Evolutionary conservation across 2,113 vertebrate species (phyloP).

Genomic region (Mobula hypostoma): DNA sequence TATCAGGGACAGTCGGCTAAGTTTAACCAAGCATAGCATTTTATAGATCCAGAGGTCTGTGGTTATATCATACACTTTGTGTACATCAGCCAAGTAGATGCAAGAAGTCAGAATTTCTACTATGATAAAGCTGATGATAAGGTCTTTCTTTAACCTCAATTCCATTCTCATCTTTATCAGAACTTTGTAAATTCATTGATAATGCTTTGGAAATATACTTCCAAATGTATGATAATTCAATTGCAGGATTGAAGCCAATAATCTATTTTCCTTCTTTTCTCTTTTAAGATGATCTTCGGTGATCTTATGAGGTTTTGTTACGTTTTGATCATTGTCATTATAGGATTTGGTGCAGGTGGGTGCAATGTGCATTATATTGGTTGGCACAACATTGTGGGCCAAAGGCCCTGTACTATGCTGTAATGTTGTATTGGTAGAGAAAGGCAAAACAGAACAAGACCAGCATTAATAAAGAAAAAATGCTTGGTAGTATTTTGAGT

Average conservation of each 20-base stretch:
- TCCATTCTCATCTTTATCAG: neutral
- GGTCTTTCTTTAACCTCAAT: neutral
- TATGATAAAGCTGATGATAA: neutral
- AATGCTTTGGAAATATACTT: neutral
- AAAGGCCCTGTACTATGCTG: too few relatives aligned
- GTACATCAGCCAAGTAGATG: neutral
- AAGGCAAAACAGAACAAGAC: neutral
- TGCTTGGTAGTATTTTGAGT: neutral
- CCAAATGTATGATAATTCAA: neutral
- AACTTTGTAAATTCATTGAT: neutral
- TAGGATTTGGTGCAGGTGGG: conserved; percentile 38
- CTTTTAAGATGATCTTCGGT: conserved; percentile 20
- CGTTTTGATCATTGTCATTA: conserved; percentile 32
- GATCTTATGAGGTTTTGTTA: conserved; percentile 19
- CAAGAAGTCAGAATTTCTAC: neutral
- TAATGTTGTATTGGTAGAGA: too few relatives aligned
- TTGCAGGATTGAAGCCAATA: neutral
- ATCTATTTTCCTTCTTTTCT: neutral
- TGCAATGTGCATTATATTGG: neutral
- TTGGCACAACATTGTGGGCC: neutral
- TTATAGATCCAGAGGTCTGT: too few relatives aligned
- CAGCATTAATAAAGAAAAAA: neutral
- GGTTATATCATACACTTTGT: neutral
- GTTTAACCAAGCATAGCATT: neutral
- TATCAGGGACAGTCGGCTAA: neutral